Evolutionary conservation across 2,113 vertebrate species (phyloP).

Genomic region (Pterocles burchelli): DNA sequence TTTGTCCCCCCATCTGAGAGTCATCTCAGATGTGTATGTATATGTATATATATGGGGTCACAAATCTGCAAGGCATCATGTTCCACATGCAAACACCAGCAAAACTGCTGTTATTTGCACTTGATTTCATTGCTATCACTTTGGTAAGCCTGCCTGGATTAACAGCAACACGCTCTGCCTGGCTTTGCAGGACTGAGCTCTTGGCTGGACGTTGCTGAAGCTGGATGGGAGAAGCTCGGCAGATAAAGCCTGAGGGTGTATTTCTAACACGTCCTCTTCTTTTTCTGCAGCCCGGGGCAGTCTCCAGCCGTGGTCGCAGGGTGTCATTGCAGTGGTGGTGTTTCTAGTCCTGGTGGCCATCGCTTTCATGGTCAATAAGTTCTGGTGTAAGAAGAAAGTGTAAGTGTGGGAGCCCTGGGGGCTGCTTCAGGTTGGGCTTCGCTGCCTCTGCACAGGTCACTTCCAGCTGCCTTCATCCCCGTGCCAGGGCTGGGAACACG

Average conservation of each 20-base stretch:
- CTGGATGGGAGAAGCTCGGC: neutral
- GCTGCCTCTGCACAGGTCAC: neutral
- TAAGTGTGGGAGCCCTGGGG: neutral
- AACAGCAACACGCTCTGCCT: accelerated
- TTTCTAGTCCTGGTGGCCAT: conserved; percentile 60
- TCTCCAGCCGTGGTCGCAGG: conserved; percentile 45
- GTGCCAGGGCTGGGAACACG: neutral
- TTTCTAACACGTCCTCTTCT: neutral
- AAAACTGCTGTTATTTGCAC: neutral
- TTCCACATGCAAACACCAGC: neutral
- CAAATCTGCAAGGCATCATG: neutral
- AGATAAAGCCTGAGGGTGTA: neutral
- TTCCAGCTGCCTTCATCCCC: neutral
- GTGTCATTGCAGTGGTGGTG: conserved; percentile 49
- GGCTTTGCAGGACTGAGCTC: neutral
- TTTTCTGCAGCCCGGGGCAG: conserved; percentile 24
- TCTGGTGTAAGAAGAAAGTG: conserved; percentile 62
- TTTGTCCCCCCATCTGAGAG: neutral
- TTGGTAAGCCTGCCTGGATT: neutral
- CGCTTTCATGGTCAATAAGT: conserved; percentile 11
- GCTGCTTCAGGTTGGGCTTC: neutral
- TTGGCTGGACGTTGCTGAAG: neutral
- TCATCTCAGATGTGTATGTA: accelerated
- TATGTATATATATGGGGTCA: no score
- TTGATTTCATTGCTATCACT: neutral